These are phyloP conservation scores for Zelleria hepariella DNA, from an alignment of 2,888 invertebrate species.

Conservation along the genomic window DNA sequence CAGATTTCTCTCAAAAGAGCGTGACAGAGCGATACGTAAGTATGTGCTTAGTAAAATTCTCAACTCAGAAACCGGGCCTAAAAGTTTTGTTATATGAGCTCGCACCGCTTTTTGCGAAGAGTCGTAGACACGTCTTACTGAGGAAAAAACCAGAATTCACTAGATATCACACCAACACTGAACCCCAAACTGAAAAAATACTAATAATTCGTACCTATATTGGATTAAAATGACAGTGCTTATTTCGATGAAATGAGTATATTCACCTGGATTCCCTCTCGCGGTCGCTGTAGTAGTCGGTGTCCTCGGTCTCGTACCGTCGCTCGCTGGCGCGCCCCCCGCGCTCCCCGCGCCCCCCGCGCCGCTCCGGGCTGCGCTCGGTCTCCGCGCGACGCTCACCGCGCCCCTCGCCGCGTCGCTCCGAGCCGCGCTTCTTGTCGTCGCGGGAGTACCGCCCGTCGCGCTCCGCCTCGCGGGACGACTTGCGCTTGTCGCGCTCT, in stretches of 20 bases:
- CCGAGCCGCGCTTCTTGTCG: slow-evolving; percentile 45
- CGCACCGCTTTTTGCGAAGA: too few species aligned
- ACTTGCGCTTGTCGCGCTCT: slow-evolving; percentile 44
- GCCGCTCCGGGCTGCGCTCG: slow-evolving; percentile 43
- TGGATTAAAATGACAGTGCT: too few species aligned
- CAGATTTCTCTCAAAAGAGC: too few species aligned
- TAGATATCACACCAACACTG: too few species aligned
- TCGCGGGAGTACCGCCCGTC: slow-evolving; percentile 16
- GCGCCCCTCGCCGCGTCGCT: slow-evolving; percentile 33
- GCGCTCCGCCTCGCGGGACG: slow-evolving; percentile 35
- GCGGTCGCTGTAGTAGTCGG: slow-evolving; percentile 78
- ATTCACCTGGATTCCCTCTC: slow-evolving; percentile 67
- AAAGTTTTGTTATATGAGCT: too few species aligned
- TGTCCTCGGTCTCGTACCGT: slow-evolving; percentile 77
- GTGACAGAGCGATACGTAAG: too few species aligned
- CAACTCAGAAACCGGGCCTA: too few species aligned
- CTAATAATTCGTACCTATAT: too few species aligned
- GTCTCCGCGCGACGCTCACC: slow-evolving; percentile 30
- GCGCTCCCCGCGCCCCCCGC: slow-evolving; percentile 39
- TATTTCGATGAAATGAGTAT: neutral
- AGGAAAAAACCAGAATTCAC: too few species aligned
- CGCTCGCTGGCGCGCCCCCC: slow-evolving; percentile 52
- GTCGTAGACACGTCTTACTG: too few species aligned
- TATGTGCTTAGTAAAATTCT: too few species aligned
- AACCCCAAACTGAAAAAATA: too few species aligned